Evolutionary conservation across 2,888 invertebrate genomes (phyloP), one percentile per base, ranked within the genome.

Genomic region (Agrilus biguttatus): DNA sequence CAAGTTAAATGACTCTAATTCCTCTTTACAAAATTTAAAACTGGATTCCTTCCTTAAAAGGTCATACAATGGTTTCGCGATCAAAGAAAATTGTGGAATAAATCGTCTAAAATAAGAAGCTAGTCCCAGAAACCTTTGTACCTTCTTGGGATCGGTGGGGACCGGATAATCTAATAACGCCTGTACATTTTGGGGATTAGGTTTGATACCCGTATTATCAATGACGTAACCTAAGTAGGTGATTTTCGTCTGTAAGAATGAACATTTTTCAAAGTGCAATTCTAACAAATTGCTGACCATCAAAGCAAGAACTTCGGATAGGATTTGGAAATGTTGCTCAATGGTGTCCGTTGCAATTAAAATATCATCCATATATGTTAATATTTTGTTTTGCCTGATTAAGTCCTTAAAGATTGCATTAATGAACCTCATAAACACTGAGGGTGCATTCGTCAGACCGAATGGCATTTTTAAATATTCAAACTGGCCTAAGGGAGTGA

Each of bases 401-500:
- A 43, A 39, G 17, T 34, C 19, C 7, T 23, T 2, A 33, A 43
- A 43, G 5, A 44, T 23, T 14, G 13, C 10, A 37, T 36, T 36
- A 14, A 44, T 28, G 13, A 17, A 40, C 28, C 44, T 19, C 12
- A 19, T 33, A 33, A 44, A 44, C 14, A 36, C 40, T 28, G 45
- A 21, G 8, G 57, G 55, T 33, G 48, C 48, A 41, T 51, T 53
- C 13, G 40, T 47, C n/a, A 56, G 44, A 1, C 58, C 59, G 46
- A 58, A 54, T 3, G 55, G 57, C 54, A 57, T 56, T 42, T 47
- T 48, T n/a, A 47, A 23, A 47, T 49, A 60, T 46, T 59, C 56
- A 40, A 38, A 59, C 37, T 59, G 57, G 1, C 56, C 56, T 19
- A 49, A 42, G 10, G 50, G 53, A 1, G 53, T 55, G n/a, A n/a